phyloP scores from a whole-genome alignment of 2,797 vertebrate genomes.

The Cygnus olor region DNA sequence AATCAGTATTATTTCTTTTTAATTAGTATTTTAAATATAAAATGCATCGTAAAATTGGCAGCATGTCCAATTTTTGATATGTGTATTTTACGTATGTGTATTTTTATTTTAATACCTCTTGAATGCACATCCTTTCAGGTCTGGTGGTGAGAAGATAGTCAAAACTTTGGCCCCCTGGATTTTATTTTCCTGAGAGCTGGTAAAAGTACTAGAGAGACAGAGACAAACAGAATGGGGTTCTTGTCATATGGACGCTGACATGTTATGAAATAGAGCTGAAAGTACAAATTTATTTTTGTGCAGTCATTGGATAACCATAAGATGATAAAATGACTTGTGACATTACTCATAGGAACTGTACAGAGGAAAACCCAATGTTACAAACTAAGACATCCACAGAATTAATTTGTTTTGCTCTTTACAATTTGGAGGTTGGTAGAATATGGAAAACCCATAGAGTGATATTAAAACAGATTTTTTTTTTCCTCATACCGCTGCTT shows the following conservation, averaged over 20 bases:
- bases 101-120: not conserved
- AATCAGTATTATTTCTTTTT: not conserved
- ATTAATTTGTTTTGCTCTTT: not conserved
- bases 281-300: not conserved
- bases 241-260: not conserved
- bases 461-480: conserved; percentile 2
- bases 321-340: not conserved
- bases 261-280: not conserved
- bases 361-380: not conserved
- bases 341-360: not conserved
- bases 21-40: not conserved
- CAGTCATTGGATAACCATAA: no score
- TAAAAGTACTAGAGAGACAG: not conserved
- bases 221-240: not conserved
- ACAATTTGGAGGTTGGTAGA: not conserved
- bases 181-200: not conserved
- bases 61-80: not conserved
- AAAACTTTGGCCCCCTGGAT: not conserved
- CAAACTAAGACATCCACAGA: not conserved
- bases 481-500: conserved; percentile 2
- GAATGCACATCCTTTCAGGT: not conserved
- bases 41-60: not conserved
- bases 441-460: not conserved
- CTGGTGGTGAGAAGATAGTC: not conserved
- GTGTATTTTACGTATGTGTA: not conserved